Base-by-base conservation (phyloP, 2,113 vertebrate species). In the Oenanthe oenanthe region DNA sequence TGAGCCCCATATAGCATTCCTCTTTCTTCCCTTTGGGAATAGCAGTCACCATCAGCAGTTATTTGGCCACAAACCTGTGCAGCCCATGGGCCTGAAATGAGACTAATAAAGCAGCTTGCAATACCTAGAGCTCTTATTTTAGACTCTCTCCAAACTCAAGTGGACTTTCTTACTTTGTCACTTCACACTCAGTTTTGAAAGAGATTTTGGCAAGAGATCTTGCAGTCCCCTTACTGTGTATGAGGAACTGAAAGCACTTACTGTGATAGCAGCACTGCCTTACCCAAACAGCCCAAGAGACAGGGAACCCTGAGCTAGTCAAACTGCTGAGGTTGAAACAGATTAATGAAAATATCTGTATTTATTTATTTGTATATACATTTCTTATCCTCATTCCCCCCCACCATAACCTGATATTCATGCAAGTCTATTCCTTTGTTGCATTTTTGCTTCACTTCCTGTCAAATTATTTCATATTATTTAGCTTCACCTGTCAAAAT, bases 401-500 rank as follows among this genome's bases (percentile, higher is more conserved):
- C 17, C 29, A 34, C 34, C 38, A 60, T 88, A 93, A 89, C 56
- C 28, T 47, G 90, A 91, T 91, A 79, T 60, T 77, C 61, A 82
- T 66, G 32, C 19, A 56, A 66, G 60, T 80, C 54, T 92, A 50
- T 82, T 40, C 71, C 74, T 94, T 84, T 66, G 61, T 85, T 90
- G 79, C 58, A 65, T 88, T 94, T 96, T 85, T 68, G 38, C 89
- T 94, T 94, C 50, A 84, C n/a, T 96, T 96, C 67, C 78, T 92
- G 80, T 91, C 88, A 92, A 87, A 89, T 91, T 73, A 85, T 92
- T 91, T 94, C 36, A 89, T 87, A 89, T 96, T 88, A 85, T 97
- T 95, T 93, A 89, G 72, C 58, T 80, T 96, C 89, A 93, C 43
- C 83, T 95, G 95, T 95, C 96, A 97, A 93, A 96, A 93, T 72